These are phyloP conservation scores for Heliconius cydno DNA, from an alignment of 2,888 invertebrate genomes.

Conservation along the genomic window DNA sequence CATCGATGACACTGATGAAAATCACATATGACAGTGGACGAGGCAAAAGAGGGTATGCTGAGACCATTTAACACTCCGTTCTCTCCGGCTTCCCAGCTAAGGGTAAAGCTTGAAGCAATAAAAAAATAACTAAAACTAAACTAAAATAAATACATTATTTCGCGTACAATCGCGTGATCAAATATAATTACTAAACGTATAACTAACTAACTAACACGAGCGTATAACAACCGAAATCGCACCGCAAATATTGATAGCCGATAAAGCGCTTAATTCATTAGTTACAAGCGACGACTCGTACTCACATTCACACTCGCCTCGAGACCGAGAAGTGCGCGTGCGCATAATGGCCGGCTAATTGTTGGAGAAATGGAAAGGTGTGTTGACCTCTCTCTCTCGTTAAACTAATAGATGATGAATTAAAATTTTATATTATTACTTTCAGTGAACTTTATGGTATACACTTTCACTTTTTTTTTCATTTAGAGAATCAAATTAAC, in stretches of 20 bases:
- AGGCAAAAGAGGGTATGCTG: background rate
- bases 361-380: slow-evolving; percentile 17
- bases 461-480: background rate
- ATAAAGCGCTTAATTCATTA: slow-evolving; percentile 7
- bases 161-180: background rate
- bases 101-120: background rate
- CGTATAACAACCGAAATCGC: slow-evolving; percentile 10
- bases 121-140: background rate
- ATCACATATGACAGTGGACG: background rate
- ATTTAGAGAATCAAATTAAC: background rate
- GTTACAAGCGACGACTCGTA: background rate
- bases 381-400: slow-evolving; percentile 7
- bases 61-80: background rate
- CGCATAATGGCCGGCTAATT: slow-evolving; percentile 10
- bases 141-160: background rate
- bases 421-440: background rate
- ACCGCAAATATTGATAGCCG: slow-evolving; percentile 19
- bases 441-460: background rate
- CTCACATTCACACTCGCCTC: background rate
- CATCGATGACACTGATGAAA: background rate
- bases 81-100: background rate
- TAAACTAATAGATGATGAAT: background rate
- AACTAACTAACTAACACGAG: background rate
- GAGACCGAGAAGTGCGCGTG: slow-evolving; percentile 14
- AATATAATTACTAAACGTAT: background rate